These are phyloP conservation scores for Vanessa atalanta DNA, from an alignment of 1,140 invertebrate species.

Conservation along the genomic window DNA sequence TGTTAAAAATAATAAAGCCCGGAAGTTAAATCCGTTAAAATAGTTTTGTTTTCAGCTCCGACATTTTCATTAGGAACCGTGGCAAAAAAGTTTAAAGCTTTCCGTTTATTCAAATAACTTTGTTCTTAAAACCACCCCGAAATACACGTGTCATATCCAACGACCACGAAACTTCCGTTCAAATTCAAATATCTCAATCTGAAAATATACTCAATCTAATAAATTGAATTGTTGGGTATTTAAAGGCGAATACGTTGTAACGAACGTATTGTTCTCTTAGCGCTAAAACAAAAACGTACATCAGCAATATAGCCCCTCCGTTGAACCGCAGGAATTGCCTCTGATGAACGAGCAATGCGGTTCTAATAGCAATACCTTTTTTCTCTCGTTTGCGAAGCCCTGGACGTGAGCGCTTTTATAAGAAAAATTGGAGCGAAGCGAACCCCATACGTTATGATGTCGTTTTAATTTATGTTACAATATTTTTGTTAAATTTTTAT, in stretches of 20 bases:
- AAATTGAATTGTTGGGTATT: constrained; percentile 55
- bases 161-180: neutral
- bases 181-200: constrained; percentile 51
- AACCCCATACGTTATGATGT: constrained; percentile 46
- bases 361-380: constrained; percentile 68
- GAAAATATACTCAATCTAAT: constrained; percentile 61
- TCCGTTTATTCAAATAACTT: constrained; percentile 11
- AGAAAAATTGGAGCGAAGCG: constrained; percentile 51
- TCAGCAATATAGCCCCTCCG: constrained; percentile 53
- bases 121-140: constrained; percentile 8
- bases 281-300: constrained; percentile 64
- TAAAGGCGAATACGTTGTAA: constrained; percentile 60
- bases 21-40: constrained; percentile 14
- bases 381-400: constrained; percentile 45
- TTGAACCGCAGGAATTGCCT: constrained; percentile 61
- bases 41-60: constrained; percentile 13
- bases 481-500: constrained; percentile 21
- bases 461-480: constrained; percentile 43
- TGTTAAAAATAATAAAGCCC: constrained; percentile 12
- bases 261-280: constrained; percentile 72
- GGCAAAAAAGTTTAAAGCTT: constrained; percentile 13
- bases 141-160: constrained; percentile 18
- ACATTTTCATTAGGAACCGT: constrained; percentile 8
- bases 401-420: constrained; percentile 55
- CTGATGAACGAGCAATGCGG: constrained; percentile 70